Conservation (phyloP, 1,140 invertebrate genomes). For the Pteromalus puparum region DNA sequence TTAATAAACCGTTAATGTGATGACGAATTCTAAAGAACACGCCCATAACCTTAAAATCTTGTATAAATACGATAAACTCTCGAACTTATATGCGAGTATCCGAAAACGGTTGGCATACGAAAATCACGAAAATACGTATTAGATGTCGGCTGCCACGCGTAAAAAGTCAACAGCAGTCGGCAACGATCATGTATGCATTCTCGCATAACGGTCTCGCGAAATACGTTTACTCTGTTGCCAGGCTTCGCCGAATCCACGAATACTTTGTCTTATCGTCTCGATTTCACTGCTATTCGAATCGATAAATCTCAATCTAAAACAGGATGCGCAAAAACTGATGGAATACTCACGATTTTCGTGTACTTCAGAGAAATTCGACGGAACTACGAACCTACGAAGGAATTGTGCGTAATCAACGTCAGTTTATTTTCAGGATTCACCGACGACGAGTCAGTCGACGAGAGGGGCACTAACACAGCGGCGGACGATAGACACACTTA, state of each 20-base stretch:
- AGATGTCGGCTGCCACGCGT: not conserved
- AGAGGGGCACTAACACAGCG: not conserved
- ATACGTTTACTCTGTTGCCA: not conserved
- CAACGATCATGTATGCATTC: not conserved
- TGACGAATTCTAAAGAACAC: conserved; percentile 57
- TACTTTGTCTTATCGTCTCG: too few species aligned
- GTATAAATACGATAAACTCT: not conserved
- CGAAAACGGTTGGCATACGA: not conserved
- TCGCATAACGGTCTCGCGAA: conserved; percentile 24
- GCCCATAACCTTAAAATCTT: conserved; percentile 66
- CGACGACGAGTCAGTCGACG: conserved; percentile 37
- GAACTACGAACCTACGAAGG: not conserved
- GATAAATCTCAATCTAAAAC: not conserved
- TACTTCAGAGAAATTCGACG: not conserved
- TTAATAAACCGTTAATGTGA: conserved; percentile 20
- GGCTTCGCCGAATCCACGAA: too few species aligned
- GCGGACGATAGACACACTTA: not conserved
- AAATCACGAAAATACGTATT: not conserved
- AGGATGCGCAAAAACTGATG: too few species aligned
- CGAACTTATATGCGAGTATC: not conserved
- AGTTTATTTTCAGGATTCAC: conserved; percentile 47
- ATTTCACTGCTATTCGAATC: too few species aligned
- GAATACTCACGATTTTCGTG: conserved; percentile 21
- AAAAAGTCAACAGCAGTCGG: conserved; percentile 6
- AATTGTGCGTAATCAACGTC: conserved; percentile 22